Base-by-base conservation (phyloP, 2,797 vertebrate species). In the Cyclura pinguis region DNA sequence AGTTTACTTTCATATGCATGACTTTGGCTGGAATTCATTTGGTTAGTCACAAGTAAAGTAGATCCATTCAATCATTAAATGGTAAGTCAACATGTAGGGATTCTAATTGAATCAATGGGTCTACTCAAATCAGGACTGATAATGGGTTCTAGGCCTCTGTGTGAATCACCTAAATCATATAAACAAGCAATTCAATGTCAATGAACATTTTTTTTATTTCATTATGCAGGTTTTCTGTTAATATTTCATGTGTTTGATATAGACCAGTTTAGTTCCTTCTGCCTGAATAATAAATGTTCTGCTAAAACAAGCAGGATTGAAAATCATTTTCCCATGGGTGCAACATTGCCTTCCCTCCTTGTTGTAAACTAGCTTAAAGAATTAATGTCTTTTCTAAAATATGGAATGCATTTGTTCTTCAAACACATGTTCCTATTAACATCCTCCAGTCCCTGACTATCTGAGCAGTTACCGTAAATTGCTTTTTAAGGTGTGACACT, bases 381-480 rank as follows among this genome's bases (percentile, higher is more conserved):
- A 92, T 94, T 67, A 92, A 93, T 81, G 94, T 93, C 88, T 95
- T 95, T 81, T 95, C 92, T 95, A 84, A 96, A 96, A 95, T 95
- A 95, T 96, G 94, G 95, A 95, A 95, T 91, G 57, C 88, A 96
- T 96, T 95, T 95, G 42, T 90, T 95, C 90, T 85, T 94, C 92
- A 92, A 96, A 95, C 94, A 95, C 89, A 76, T 89, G 94, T 95
- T 93, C 88, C 32, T 93, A 95, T 95, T 95, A 95, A 95, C 93
- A 92, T 92, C 90, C 93, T 76, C 57, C 94, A 52, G 59, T 95
- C 96, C 94, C 93, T 67, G 85, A 95, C 92, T 95, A 84, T 89
- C 95, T 95, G 93, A 93, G 95, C 93, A 94, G 92, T 95, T 96
- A 95, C 94, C 95, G 95, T 96, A 96, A 96, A 96, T 92, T 91